Percentiles rank a stretch among this genome's conserved stretches.
Conservation (phyloP, 2,797 vertebrate genomes). For the Muraenolepis orangiensis region DNA sequence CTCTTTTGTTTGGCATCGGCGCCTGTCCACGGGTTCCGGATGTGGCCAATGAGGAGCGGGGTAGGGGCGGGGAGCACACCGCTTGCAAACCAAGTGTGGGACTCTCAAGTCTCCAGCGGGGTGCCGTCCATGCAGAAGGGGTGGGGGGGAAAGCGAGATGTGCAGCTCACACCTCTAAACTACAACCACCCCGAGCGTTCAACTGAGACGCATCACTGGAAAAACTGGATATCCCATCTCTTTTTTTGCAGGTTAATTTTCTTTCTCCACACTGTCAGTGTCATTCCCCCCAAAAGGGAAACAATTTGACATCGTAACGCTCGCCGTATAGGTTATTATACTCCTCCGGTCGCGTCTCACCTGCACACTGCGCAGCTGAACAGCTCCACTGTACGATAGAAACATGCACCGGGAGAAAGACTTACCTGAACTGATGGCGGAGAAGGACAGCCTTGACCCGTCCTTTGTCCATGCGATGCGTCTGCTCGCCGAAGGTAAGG, state of each 20-base stretch:
- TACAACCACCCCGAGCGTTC: conserved; percentile 34
- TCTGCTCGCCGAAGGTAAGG: conserved; percentile 89
- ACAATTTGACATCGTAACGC: conserved; percentile 34
- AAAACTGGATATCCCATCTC: conserved; percentile 31
- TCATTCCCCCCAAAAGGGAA: conserved; percentile 5
- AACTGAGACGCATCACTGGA: conserved; percentile 32
- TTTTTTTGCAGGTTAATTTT: conserved; percentile 16
- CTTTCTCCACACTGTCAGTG: background rate
- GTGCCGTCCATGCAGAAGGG: conserved; percentile 55
- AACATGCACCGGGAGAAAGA: conserved; percentile 92
- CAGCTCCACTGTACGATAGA: conserved; percentile 39
- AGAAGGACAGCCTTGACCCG: conserved; percentile 89
- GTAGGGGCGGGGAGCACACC: conserved; percentile 53
- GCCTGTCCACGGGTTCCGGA: conserved; percentile 44
- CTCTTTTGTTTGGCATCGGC: conserved; percentile 45
- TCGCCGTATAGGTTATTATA: conserved; percentile 10
- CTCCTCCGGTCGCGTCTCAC: background rate
- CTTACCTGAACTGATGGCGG: conserved; percentile 91
- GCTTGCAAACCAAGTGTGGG: conserved; percentile 58
- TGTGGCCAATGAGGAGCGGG: conserved; percentile 64
- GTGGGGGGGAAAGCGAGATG: conserved; percentile 55
- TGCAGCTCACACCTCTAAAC: conserved; percentile 70
- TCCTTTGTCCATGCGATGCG: conserved; percentile 92
- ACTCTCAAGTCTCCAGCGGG: conserved; percentile 54
- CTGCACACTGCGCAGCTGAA: conserved; percentile 48